Conservation (phyloP, 1,140 invertebrate species). For the Oncopodura yosiiana region DNA sequence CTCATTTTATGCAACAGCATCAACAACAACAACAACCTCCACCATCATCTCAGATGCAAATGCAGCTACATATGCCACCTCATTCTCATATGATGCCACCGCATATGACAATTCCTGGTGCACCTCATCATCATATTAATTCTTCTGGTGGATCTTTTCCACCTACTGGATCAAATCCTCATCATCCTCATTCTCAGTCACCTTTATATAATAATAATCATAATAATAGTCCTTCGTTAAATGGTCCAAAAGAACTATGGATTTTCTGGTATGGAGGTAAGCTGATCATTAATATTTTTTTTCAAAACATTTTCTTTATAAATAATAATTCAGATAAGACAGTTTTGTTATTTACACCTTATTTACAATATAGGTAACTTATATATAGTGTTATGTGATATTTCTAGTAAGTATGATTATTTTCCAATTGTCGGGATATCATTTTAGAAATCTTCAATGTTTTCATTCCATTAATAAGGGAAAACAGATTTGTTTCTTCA, state of each 20-base stretch:
- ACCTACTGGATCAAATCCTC: slow-evolving; percentile 7
- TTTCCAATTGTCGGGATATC: no score
- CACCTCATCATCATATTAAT: slow-evolving; percentile 24
- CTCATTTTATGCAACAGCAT: slow-evolving; percentile 25
- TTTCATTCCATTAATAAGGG: no score
- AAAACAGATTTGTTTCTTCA: no score
- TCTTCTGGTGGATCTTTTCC: slow-evolving; percentile 11
- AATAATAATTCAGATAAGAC: no score
- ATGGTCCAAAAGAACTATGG: slow-evolving; percentile 84
- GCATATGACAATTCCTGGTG: no score
- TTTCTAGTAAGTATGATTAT: no score
- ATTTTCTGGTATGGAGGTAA: slow-evolving; percentile 99
- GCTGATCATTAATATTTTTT: no score
- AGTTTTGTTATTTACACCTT: no score
- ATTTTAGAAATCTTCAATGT: no score
- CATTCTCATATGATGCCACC: slow-evolving; percentile 11
- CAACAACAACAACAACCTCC: slow-evolving; percentile 12
- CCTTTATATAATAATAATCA: slow-evolving; percentile 13
- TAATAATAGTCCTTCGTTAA: slow-evolving; percentile 29
- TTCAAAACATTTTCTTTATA: no score
- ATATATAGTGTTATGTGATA: no score
- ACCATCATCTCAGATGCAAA: slow-evolving; percentile 4
- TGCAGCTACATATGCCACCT: neutral
- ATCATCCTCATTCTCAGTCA: slow-evolving; percentile 18
- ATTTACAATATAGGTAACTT: no score